These are phyloP conservation scores for Drosophila lutescens DNA, from an alignment of 2,888 invertebrate genomes.

Conservation along the genomic window DNA sequence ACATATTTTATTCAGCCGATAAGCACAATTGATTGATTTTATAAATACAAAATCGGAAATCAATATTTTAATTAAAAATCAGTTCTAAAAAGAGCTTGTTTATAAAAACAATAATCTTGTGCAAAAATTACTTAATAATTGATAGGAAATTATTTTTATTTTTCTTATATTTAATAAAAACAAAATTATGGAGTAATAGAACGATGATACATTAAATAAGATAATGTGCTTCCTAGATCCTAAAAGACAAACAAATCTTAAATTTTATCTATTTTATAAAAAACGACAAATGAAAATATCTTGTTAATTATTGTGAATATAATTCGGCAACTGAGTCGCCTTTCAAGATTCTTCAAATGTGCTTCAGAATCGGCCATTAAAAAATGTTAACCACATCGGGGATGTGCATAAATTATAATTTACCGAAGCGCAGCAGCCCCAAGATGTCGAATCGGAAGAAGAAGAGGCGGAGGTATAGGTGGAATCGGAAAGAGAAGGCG, in stretches of 20 bases:
- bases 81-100: no score
- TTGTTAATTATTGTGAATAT: neutral
- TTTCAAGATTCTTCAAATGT: conserved; percentile 47
- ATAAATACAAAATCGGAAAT: neutral
- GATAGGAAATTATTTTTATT: no score
- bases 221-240: neutral
- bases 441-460: conserved; percentile 31
- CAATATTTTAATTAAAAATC: no score
- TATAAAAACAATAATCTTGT: no score
- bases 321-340: neutral
- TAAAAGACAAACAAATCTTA: neutral
- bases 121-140: no score
- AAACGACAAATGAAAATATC: neutral
- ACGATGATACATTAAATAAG: no score
- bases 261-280: no score
- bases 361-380: conserved; percentile 58
- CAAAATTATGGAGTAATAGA: neutral
- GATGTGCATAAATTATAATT: conserved; percentile 73
- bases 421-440: conserved; percentile 50
- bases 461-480: conserved; percentile 31
- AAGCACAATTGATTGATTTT: neutral
- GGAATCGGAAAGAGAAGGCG: conserved; percentile 37
- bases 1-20: neutral
- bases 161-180: neutral
- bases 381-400: conserved; percentile 53